These are phyloP conservation scores for Sisor rabdophorus DNA, from an alignment of 2,113 vertebrate genomes.

Conservation along the genomic window DNA sequence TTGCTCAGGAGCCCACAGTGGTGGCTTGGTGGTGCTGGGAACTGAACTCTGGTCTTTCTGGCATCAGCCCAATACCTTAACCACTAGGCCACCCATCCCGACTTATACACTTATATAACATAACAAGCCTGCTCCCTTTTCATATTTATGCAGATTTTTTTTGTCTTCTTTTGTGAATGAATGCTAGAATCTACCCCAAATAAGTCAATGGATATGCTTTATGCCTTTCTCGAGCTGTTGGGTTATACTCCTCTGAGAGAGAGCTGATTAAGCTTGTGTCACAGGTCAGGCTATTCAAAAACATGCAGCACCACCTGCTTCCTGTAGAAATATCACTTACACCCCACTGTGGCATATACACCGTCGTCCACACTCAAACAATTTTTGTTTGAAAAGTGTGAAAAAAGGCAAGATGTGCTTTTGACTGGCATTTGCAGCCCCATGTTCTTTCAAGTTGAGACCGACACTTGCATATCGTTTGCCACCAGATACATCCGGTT, in stretches of 20 bases:
- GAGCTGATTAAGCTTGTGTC: background rate
- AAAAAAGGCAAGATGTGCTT: background rate
- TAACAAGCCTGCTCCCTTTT: background rate
- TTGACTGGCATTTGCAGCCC: conserved; percentile 29
- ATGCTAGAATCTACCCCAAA: background rate
- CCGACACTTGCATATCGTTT: conserved; percentile 55
- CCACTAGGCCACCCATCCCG: too few species aligned
- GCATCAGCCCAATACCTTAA: too few species aligned
- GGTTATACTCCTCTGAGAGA: background rate
- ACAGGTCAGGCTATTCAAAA: background rate
- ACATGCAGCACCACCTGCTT: background rate
- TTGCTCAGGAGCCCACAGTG: too few species aligned
- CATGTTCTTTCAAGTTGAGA: conserved; percentile 50
- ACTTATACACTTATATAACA: too few species aligned
- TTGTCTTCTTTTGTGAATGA: background rate
- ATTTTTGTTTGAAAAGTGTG: conserved; percentile 6
- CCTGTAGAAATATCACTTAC: background rate
- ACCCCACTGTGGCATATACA: background rate
- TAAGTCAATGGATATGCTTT: background rate
- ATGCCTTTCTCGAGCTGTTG: background rate
- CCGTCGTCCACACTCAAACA: background rate
- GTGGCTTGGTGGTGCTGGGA: too few species aligned
- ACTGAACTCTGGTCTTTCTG: too few species aligned
- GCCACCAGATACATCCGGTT: conserved; percentile 50
- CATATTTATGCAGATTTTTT: background rate